phyloP scores from a whole-genome alignment of 2,888 invertebrate species.

The Himalopsyche kuldschensis region DNA sequence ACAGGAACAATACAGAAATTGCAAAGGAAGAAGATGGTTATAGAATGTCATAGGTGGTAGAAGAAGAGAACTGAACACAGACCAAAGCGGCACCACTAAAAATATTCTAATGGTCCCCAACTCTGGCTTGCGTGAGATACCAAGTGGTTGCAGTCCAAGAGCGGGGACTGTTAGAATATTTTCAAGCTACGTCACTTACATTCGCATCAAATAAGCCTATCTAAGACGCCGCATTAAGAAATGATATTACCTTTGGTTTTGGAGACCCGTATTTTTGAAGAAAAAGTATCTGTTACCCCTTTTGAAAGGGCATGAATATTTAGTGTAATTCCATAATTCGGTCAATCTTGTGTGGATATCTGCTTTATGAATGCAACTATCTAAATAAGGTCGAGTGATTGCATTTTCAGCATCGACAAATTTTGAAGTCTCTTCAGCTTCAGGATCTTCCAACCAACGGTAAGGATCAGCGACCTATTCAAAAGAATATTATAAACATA shows the following conservation, averaged over 20 bases:
- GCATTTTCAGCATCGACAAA: slow-evolving; percentile 91
- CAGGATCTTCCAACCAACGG: slow-evolving; percentile 96
- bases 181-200: too few species aligned
- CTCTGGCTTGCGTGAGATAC: too few species aligned
- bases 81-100: too few species aligned
- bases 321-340: slow-evolving; percentile 95
- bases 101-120: too few species aligned
- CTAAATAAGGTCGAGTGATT: slow-evolving; percentile 82
- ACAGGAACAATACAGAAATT: too few species aligned
- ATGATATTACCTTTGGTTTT: slow-evolving; percentile 84
- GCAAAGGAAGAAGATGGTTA: too few species aligned
- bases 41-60: too few species aligned
- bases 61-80: too few species aligned
- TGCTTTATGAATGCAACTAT: slow-evolving; percentile 71
- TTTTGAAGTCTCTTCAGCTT: slow-evolving; percentile 84
- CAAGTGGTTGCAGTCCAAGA: too few species aligned
- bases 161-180: too few species aligned
- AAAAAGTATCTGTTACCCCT: slow-evolving; percentile 88
- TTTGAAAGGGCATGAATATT: slow-evolving; percentile 83
- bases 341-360: slow-evolving; percentile 79
- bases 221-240: too few species aligned
- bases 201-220: too few species aligned
- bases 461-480: slow-evolving; percentile 84
- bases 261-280: slow-evolving; percentile 90
- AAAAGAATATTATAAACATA: background rate